Evolutionary conservation across 2,888 invertebrate genomes (phyloP), one percentile per base, ranked within the genome.

Genomic region (Rhamphomyia laevipes): DNA sequence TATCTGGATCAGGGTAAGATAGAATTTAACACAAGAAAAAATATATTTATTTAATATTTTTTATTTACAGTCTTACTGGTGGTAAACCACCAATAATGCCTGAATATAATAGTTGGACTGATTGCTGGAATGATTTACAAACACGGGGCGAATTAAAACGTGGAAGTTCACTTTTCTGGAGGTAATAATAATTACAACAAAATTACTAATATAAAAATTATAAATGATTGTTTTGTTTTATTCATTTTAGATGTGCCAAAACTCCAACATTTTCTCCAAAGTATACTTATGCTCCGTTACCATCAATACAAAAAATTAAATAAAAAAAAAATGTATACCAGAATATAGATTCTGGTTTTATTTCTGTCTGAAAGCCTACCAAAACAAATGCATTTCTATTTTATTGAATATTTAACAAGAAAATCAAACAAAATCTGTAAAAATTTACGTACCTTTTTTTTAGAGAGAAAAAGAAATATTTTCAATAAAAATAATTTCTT

Each of bases 61-160:
- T 49, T 53, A 43, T 40, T 50, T 47, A 43, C 60, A 84, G 87
- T 53, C 74, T 94, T 46, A 75, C 76, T 55, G 91, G 91, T 45
- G 92, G 91, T 18, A 77, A 80, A 51, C 87, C 89, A 30, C 91
- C 91, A 0, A 73, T 79, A 42, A 91, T 93, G 86, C 88, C 91
- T 1, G 72, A 78, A 45, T 94, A 93, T 65, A 71, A 72, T 2
- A 77, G 77, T 46, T 95, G 94, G 94, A 67, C 80, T 10, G 77
- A 84, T 50, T 94, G 94, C 68, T 92, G 86, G 84, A 75, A 76
- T 51, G 88, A 92, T 61, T 73, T 94, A 46, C 75, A 81, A 15
- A 68, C 75, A 46, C 80, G 78, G 55, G 82, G 84, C 57, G 86
- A 91, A 62, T 76, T 92, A 50, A 91, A 90, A 67, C 78, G 93